Evolutionary conservation across 2,888 invertebrate genomes (phyloP).

Genomic region (Lasioglossum pauxillum): DNA sequence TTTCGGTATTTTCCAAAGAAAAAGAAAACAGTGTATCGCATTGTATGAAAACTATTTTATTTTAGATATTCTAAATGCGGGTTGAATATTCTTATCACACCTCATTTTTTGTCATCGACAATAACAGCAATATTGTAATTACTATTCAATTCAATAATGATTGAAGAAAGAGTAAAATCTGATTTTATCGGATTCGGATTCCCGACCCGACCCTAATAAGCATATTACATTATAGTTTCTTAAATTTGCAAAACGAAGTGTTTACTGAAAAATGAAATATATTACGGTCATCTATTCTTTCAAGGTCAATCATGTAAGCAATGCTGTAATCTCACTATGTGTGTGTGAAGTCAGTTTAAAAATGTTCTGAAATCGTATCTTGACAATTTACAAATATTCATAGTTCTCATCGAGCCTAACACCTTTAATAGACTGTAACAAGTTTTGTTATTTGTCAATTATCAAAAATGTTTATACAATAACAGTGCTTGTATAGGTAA

Average conservation of each 20-base stretch:
- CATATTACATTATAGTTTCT: neutral
- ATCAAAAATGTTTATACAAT: conserved; percentile 56
- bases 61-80: too few species aligned
- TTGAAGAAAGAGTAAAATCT: too few species aligned
- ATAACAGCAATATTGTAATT: too few species aligned
- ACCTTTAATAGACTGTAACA: conserved; percentile 49
- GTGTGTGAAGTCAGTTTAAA: conserved; percentile 31
- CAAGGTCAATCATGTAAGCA: conserved; percentile 33
- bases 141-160: too few species aligned
- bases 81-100: too few species aligned
- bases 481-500: conserved; percentile 29
- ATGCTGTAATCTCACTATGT: conserved; percentile 16
- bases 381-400: conserved; percentile 39
- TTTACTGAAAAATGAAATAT: neutral
- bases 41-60: too few species aligned
- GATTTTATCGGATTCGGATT: too few species aligned
- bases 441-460: conserved; percentile 54
- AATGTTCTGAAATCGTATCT: conserved; percentile 19
- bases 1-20: too few species aligned
- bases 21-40: too few species aligned
- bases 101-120: too few species aligned
- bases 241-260: neutral
- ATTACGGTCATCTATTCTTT: conserved; percentile 13
- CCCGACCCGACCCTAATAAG: too few species aligned
- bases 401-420: conserved; percentile 40